Evolutionary conservation across 2,113 vertebrate genomes (phyloP), one percentile per base, ranked within the genome.

Genomic region (Bambusicola thoracicus): DNA sequence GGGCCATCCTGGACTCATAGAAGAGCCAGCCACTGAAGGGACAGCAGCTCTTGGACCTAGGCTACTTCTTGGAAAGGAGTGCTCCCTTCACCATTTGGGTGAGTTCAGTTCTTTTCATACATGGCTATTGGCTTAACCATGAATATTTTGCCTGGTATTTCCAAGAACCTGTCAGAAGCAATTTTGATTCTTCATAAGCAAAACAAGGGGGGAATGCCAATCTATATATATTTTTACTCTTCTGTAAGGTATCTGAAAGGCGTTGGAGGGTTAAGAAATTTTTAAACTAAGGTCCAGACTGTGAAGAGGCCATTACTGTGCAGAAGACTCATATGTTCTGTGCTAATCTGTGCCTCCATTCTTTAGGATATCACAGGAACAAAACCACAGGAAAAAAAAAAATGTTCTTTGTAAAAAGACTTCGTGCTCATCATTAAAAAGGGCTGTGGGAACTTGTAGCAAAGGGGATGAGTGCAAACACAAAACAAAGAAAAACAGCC

Each of bases 361-460:
- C 66, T 56, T 73, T 17, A 70, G 66, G 51, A 83, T 51, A 53
- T 81, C 68, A 75, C 65, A 74, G 66, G 32, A 63, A 38, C 17
- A 59, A 92, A 93, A 61, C 46, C 61, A 51, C 56, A 55, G 73
- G 83, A 24, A 24, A 49, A 44, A 24, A 49, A 44, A 80, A 88
- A 4, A 7, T 75, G 65, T 70, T 88, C 61, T 88, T 74, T 82
- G 83, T 70, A 72, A 85, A 61, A 15, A 67, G 41, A 15, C 17
- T 81, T 83, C 93, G 49, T 75, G 62, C 9, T 81, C 80, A 18
- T 90, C 68, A 72, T 90, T 90, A 91, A 75, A 92, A 86, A 48
- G 36, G 40, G 20, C 40, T 65, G 59, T 73, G 81, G 82, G 65
- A 74, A 90, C 46, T n/a, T 81, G 29, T 70, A 70, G 81, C 73